These are phyloP conservation scores for Crenuchus spilurus DNA, from an alignment of 2,797 vertebrate genomes.

Conservation along the genomic window DNA sequence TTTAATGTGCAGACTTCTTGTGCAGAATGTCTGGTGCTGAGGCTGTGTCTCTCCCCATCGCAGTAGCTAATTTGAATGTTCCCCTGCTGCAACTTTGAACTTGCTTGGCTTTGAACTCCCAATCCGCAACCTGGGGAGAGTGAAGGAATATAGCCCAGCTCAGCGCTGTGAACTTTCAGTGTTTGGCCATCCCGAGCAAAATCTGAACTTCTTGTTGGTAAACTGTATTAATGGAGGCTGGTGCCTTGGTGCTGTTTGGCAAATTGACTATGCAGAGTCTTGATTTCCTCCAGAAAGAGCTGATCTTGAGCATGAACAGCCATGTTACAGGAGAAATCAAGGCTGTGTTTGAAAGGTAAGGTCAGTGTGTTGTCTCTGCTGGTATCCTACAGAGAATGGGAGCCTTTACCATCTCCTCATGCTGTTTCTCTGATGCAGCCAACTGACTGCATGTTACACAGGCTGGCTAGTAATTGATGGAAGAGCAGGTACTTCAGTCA, in stretches of 20 bases:
- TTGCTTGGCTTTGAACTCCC: slow-evolving; percentile 62
- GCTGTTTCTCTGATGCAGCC: neutral
- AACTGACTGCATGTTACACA: slow-evolving; percentile 17
- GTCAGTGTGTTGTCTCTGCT: neutral
- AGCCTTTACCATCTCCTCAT: neutral
- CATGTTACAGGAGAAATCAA: neutral
- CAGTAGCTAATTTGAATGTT: slow-evolving; percentile 72
- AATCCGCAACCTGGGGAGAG: slow-evolving; percentile 47
- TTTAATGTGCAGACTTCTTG: slow-evolving; percentile 39
- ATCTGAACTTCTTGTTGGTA: slow-evolving; percentile 47
- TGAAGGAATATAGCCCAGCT: slow-evolving; percentile 26
- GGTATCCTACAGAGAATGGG: neutral
- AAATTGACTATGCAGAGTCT: neutral
- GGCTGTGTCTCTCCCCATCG: slow-evolving; percentile 49
- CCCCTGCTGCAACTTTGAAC: slow-evolving; percentile 75
- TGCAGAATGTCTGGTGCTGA: slow-evolving; percentile 16
- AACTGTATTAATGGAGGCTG: slow-evolving; percentile 22
- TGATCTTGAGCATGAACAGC: neutral
- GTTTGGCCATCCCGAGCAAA: slow-evolving; percentile 48
- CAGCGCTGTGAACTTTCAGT: slow-evolving; percentile 55
- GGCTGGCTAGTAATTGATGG: slow-evolving; percentile 43
- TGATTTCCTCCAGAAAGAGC: neutral
- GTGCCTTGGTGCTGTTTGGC: neutral
- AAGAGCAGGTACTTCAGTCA: slow-evolving; percentile 29
- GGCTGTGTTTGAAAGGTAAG: neutral